These are phyloP conservation scores for Hetaerina titia DNA, from an alignment of 2,888 invertebrate genomes.

Conservation along the genomic window DNA sequence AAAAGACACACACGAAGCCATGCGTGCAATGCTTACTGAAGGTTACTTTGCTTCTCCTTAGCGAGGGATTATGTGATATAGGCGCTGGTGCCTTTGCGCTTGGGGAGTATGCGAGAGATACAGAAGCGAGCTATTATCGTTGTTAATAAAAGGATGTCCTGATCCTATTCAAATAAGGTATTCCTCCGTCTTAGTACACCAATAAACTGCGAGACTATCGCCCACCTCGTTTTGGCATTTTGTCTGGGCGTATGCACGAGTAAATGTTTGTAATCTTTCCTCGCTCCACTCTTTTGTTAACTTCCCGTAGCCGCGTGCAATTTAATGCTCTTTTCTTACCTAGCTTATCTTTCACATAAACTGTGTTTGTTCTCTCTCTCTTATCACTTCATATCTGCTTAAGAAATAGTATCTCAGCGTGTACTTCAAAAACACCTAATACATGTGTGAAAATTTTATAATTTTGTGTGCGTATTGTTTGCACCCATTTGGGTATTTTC, in stretches of 20 bases:
- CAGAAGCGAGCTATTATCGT: background rate
- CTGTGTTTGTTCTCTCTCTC: background rate
- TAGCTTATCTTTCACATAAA: background rate
- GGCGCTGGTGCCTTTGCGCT: background rate
- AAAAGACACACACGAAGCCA: too few relatives aligned
- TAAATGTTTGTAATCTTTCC: background rate
- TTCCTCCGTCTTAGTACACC: background rate
- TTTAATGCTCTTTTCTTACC: background rate
- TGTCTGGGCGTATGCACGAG: background rate
- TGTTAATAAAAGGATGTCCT: background rate
- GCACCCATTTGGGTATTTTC: too few relatives aligned
- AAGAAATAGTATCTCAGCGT: too few relatives aligned
- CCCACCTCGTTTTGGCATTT: background rate
- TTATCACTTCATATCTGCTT: background rate
- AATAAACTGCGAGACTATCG: background rate
- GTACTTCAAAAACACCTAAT: too few relatives aligned
- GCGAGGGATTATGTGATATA: background rate
- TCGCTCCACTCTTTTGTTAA: background rate
- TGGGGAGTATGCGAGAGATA: background rate
- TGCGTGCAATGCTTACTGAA: too few relatives aligned
- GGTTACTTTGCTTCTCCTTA: too few relatives aligned
- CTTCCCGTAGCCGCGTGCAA: too few relatives aligned
- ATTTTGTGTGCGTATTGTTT: too few relatives aligned
- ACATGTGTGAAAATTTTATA: too few relatives aligned
- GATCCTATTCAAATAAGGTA: background rate